These are phyloP conservation scores for Euwallacea fornicatus DNA, from an alignment of 1,140 invertebrate genomes.

Conservation along the genomic window DNA sequence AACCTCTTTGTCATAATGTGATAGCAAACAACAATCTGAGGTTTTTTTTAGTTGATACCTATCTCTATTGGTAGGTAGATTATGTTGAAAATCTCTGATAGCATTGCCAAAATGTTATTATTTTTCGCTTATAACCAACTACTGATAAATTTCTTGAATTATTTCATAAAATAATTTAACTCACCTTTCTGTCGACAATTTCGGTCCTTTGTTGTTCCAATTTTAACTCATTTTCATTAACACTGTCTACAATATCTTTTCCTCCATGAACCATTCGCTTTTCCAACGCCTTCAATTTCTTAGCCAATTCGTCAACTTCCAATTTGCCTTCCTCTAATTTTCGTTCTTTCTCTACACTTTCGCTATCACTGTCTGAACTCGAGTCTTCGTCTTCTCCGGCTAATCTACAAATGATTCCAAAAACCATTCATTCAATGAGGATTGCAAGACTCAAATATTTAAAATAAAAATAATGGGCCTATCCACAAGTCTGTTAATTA, in stretches of 20 bases:
- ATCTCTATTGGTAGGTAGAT: no score
- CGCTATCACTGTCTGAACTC: conserved; percentile 45
- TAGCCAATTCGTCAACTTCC: conserved; percentile 53
- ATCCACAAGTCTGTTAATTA: no score
- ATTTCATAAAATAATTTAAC: conserved; percentile 13
- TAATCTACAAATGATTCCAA: conserved; percentile 10
- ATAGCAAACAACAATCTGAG: no score
- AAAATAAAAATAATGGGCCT: no score
- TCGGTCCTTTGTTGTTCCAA: conserved; percentile 78
- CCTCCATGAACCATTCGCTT: conserved; percentile 83
- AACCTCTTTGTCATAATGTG: no score
- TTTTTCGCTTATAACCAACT: not conserved
- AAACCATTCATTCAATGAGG: not conserved
- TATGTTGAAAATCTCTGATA: no score
- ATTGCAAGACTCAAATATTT: no score
- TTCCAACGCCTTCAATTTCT: conserved; percentile 72
- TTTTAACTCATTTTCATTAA: conserved; percentile 83
- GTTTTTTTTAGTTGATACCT: no score
- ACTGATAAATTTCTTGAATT: not conserved
- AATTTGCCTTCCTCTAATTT: conserved; percentile 50
- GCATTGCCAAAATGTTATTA: conserved; percentile 7
- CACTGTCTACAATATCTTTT: conserved; percentile 88
- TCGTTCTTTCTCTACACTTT: conserved; percentile 48
- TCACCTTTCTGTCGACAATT: conserved; percentile 81
- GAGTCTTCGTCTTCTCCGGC: conserved; percentile 37